phyloP scores from a whole-genome alignment of 2,888 invertebrate species.

The Eulithis prunata region DNA sequence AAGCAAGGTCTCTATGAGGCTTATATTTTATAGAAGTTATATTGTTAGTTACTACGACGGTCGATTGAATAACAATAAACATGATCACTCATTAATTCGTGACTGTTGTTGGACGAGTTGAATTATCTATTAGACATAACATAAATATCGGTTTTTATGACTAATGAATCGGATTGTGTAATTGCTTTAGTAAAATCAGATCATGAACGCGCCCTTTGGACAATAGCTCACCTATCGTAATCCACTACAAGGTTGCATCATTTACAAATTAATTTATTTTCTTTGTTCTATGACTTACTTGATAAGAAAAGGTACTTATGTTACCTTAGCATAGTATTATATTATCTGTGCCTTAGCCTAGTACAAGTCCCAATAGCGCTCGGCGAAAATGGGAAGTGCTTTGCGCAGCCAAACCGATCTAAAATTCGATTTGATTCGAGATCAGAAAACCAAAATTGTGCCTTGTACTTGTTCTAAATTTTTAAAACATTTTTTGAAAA shows the following conservation, averaged over 20 bases:
- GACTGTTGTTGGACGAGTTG: slow-evolving; percentile 12
- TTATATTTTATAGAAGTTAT: too few species aligned
- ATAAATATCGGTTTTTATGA: slow-evolving; percentile 22
- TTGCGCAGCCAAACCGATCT: too few species aligned
- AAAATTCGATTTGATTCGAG: too few species aligned
- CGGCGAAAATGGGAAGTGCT: too few species aligned
- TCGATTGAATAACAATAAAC: slow-evolving; percentile 10
- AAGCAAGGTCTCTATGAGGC: too few species aligned
- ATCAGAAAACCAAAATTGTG: too few species aligned
- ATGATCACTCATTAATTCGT: slow-evolving; percentile 13
- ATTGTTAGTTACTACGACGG: neutral
- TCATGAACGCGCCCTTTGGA: slow-evolving; percentile 52
- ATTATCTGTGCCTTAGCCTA: too few species aligned
- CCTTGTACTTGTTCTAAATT: too few species aligned
- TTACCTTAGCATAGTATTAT: neutral
- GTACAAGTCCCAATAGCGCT: too few species aligned
- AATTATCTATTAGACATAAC: slow-evolving; percentile 22
- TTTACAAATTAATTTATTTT: slow-evolving; percentile 45
- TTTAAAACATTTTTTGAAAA: too few species aligned
- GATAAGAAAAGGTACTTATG: neutral
- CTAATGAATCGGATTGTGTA: slow-evolving; percentile 23
- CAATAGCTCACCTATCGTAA: slow-evolving; percentile 43
- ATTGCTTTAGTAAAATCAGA: slow-evolving; percentile 39
- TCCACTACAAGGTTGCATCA: slow-evolving; percentile 42
- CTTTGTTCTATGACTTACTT: slow-evolving; percentile 27